Base-by-base conservation (phyloP, 2,888 invertebrate genomes). In the Alloplasta piceator region DNA sequence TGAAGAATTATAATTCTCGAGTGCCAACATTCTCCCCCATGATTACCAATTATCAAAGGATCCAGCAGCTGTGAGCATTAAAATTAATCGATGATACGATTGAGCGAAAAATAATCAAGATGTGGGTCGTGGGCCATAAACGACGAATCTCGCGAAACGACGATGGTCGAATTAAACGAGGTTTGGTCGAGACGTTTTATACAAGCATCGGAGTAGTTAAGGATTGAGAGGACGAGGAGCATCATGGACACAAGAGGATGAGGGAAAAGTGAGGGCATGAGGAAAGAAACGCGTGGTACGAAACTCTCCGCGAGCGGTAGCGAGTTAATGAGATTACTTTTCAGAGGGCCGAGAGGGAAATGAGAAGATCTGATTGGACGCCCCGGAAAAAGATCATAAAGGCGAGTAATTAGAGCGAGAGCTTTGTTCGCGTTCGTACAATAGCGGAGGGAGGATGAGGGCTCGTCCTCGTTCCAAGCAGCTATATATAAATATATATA, bases 331-430 rank as follows among this genome's bases (percentile, higher is more conserved):
- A 88, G 87, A 90, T 90, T 88, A 89, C 87, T 87, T 86, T 87
- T 83, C 83, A 80, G 84, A 83, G 86, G 85, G 85, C 86, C 78
- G 86, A 86, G 86, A 87, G 86, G 86, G 84, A 87, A 89, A 89
- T 85, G 89, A 89, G 89, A 85, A 89, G 88, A 90, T 88, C 86
- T 87, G 89, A 90, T 90, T 90, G 89, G 87, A 88, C 86, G 86
- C 86, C 86, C 67, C 61, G 71, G 89, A 87, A 89, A 89, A 89
- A 90, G 89, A 90, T 90, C 88, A 89, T 90, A 89, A 90, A 90
- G 86, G 87, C 85, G 86, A 88, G 89, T 90, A 90, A 90, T 91
- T 90, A 90, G 87, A 87, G 85, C 86, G 82, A 75, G 63, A 85
- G 88, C 89, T 89, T 90, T 89, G 89, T 90, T 89, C 87, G 73